Base-by-base conservation (phyloP, 2,113 vertebrate species). In the Sterrhoptilus dennistouni region DNA sequence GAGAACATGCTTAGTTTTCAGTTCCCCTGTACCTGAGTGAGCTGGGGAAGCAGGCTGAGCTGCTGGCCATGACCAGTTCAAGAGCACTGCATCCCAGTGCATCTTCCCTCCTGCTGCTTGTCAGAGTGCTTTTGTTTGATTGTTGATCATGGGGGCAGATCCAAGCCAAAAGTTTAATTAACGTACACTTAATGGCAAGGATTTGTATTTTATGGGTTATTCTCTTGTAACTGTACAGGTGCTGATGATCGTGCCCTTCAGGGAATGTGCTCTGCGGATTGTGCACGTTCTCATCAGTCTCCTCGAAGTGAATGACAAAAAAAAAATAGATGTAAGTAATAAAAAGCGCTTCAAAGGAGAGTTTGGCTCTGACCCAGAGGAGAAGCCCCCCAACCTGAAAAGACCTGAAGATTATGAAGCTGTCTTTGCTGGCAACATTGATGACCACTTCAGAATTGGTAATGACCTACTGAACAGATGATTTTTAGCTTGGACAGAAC, bases 361-460 rank as follows among this genome's bases (percentile, higher is more conserved):
- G 90, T 99, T 98, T 90, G 99, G 99, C 38, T 98, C 98, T 9
- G 98, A 98, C 21, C 97, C 98, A 0, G 98, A 98, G 8, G 98
- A 99, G 70, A 98, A 97, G 54, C 98, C 99, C 0, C 93, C 99
- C 65, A 99, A 98, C 90, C 97, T 98, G 95, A 98, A 98, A 93
- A 98, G 99, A 91, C 99, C 99, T 12, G 99, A 99, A 17, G 99
- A 99, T 95, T 99, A 99, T 50, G 98, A 98, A 71, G 98, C 99
- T 0, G 61, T 99, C 59, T 99, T 99, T 97, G 98, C 98, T 15
- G 99, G 99, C 87, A 99, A 99, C 76, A 98, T 99, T 10, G 99
- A 99, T 40, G 99, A 99, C 95, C 99, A 99, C 96, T 99, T 99
- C 97, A 98, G 98, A 94, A 99, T 99, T 44, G 99, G 99, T 99